These are phyloP conservation scores for Phyllopteryx taeniolatus DNA, from an alignment of 2,113 vertebrate genomes.

Conservation along the genomic window DNA sequence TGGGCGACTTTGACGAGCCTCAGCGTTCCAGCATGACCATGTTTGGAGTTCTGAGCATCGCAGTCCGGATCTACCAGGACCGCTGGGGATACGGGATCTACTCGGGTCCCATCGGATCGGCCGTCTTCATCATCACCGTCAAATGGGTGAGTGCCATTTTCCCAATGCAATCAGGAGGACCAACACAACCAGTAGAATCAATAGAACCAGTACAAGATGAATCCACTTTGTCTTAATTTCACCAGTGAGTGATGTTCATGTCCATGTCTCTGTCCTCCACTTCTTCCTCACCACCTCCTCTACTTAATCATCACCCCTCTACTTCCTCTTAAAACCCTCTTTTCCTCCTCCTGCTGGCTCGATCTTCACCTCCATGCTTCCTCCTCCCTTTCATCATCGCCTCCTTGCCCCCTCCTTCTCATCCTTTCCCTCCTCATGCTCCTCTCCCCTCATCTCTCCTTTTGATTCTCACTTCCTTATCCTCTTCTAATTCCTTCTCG, in stretches of 20 bases:
- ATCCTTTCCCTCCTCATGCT: not conserved
- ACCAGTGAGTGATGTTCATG: not conserved
- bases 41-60: conserved; percentile 89
- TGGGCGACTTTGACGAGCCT: conserved; percentile 94
- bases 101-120: conserved; percentile 90
- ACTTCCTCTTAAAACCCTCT: not conserved
- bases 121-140: conserved; percentile 84
- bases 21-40: conserved; percentile 87
- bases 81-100: conserved; percentile 92
- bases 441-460: not conserved
- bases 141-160: conserved; percentile 83
- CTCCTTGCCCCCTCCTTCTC: not conserved
- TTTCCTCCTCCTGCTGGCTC: not conserved
- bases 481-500: too few species aligned
- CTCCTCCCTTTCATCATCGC: too few species aligned
- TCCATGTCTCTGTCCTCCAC: not conserved
- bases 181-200: not conserved
- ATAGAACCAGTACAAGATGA: not conserved
- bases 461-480: too few species aligned
- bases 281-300: not conserved
- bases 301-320: not conserved
- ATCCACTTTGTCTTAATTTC: not conserved
- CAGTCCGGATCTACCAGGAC: conserved; percentile 89
- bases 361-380: too few species aligned
- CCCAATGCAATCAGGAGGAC: not conserved